Conservation (phyloP, 1,140 invertebrate genomes). For the Saxidomus purpurata region DNA sequence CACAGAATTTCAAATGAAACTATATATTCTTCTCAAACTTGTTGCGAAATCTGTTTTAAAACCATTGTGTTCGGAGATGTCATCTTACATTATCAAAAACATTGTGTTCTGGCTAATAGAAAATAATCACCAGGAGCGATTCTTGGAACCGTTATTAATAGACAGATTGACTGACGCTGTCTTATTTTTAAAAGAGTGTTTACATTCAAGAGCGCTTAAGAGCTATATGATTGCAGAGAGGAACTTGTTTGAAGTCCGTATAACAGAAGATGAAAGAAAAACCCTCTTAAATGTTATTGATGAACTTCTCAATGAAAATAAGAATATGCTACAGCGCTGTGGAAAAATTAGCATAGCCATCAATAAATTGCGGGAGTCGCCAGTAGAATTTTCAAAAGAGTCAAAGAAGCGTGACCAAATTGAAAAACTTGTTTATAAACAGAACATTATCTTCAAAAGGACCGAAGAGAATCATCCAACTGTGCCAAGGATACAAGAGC, state of each 20-base stretch:
- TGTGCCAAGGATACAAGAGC: not conserved
- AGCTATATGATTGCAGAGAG: conserved; percentile 7
- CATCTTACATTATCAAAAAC: conserved; percentile 55
- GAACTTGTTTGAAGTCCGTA: not conserved
- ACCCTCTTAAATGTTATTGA: not conserved
- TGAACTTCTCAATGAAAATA: not conserved
- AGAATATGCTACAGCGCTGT: not conserved
- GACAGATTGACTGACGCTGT: not conserved
- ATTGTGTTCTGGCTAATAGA: conserved; percentile 42
- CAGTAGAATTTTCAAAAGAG: not conserved
- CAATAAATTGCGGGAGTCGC: not conserved
- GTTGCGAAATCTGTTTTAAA: conserved; percentile 10
- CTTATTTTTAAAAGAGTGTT: not conserved
- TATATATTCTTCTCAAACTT: conserved; percentile 47
- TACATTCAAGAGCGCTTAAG: not conserved
- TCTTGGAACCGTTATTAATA: not conserved
- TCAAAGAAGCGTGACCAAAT: conserved; percentile 11
- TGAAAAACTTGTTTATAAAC: conserved; percentile 25
- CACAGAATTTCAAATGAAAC: conserved; percentile 22
- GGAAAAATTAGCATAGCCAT: not conserved
- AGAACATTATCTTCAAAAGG: conserved; percentile 7
- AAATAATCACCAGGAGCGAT: not conserved
- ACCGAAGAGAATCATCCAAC: not conserved
- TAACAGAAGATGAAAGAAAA: not conserved
- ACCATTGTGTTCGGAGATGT: conserved; percentile 10